Base-by-base conservation (phyloP, 2,113 vertebrate genomes). In the Pterocles orientalis region DNA sequence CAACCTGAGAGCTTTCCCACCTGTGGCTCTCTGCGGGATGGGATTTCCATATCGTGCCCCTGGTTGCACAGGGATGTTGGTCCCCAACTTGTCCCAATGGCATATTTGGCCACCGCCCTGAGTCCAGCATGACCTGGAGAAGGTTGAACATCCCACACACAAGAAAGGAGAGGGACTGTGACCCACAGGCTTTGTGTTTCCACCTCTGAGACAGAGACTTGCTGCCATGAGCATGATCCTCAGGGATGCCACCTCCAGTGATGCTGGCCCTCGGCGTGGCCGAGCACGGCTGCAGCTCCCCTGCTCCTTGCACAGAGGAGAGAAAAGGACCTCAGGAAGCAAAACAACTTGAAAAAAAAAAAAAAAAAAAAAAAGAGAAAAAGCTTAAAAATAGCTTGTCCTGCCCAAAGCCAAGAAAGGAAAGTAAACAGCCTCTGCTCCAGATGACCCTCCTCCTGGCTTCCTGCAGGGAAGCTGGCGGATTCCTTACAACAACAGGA, bases 331-430 rank as follows among this genome's bases (percentile, higher is more conserved):
- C 87, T 96, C 86, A 83, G 91, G 93, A 96, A 98, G 76, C 66
- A 92, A 82, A 91, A 61, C 25, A 73, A 34, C 62, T 60, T 24
- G 12, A 39, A 39, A 39, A 39, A 39, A 39, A 39, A 53, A 53
- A 53, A 33, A 60, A 92, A 53, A 53, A 53, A 33, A 60, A 92
- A 78, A 78, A 77, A 70, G 34, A 47, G 15, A 92, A 93, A 90
- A 90, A 58, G n/a, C 93, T 96, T 96, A 84, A 93, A 97, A 97
- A 97, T 76, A 95, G 94, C 81, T 18, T 43, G 51, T 82, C 85
- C 73, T 75, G 57, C 24, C 33, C 82, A n/a, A 47, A 69, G 96
- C 70, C 94, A 66, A 90, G 77, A 86, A 95, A 94, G 83, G 94
- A 87, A 95, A 95, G 86, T 56, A 87, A 96, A 92, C 82, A 95